Base-by-base conservation (phyloP, 2,797 vertebrate genomes). In the Decapterus maruadsi region DNA sequence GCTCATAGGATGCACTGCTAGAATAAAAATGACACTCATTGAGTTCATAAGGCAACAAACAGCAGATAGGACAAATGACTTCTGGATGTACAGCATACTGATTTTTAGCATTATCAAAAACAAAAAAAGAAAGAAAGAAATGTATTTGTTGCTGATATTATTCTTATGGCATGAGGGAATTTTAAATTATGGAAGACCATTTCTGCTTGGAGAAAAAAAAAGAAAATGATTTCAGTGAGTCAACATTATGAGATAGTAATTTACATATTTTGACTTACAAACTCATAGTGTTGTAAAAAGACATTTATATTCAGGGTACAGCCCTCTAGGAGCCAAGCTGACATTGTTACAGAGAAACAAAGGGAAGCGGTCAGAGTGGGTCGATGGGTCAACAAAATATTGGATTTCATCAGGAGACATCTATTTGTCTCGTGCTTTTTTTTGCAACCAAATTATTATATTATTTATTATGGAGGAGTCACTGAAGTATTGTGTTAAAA, bases 1-100 rank as follows among this genome's bases (percentile, higher is more conserved):
- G 34, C 51, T 71, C 29, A 66, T 31, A 53, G 17, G 31, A 72
- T 34, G 55, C 56, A 36, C 36, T 55, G 31, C 34, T 45, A 78
- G 8, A 65, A 69, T 48, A 68, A 58, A 50, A 38, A 42, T 17
- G 22, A 72, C 11, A 43, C 59, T 71, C 7, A 29, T 14, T 46
- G 0, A 68, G 19, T 64, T 61, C 36, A 43, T 57, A 42, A 56
- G 26, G 56, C 50, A 56, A 56, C 20, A 42, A 54, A 34, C 29
- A 31, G 48, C 42, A 73, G 12, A 65, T 31, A 26, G 34, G 34
- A 51, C 2, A 60, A 34, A n/a, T 29, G 31, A 46, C 4, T 57
- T 55, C 38, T 36, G 51, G 16, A 55, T 7, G 5, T 20, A 8
- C 11, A 70, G 3, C 13, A n/a, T 8, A 26, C 17, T 70, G n/a